Evolutionary conservation across 2,113 vertebrate genomes (phyloP), one percentile per base, ranked within the genome.

Genomic region (Nannospalax galili): DNA sequence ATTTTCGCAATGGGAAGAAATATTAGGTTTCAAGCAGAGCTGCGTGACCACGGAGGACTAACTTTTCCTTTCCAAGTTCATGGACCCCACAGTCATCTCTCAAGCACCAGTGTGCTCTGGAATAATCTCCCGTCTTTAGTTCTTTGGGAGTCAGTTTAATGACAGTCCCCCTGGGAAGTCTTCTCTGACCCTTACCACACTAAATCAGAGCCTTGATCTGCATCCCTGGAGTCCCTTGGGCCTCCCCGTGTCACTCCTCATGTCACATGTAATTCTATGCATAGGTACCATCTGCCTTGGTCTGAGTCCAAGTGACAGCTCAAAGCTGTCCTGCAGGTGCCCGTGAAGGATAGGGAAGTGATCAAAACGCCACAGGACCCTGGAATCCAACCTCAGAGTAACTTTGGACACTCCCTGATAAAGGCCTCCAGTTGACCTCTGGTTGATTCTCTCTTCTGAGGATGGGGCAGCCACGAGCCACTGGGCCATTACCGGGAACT

Each of bases 31-130:
- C 42, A 78, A 10, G 37, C 20, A 84, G 64, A 65, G 8, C 7
- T 60, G 69, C 37, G 40, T 30, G 48, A 62, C 24, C 22, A 17
- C 48, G 35, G 45, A 80, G 8, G 48, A 24, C 7, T 37, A 75
- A 72, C 42, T 48, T 90, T 70, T 70, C 78, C 32, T 93, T 48
- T 84, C 84, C 78, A 81, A 92, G 14, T 90, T 69, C 92, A 65
- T 15, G 24, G 67, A 70, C 16, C 45, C 7, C 24, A 26, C 20
- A 40, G 74, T 58, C 74, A 86, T 74, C 40, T 84, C 20, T 60
- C 48, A 80, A 96, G 58, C n/a, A 80, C 32, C n/a, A 17, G 11
- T 35, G 58, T 30, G 19, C 22, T 84, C 87, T 74, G 88, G 45
- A 91, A 56, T 32, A 67, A 84, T 84, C 67, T 62, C 72, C 17